phyloP scores from a whole-genome alignment of 2,888 invertebrate species.

The Hydrotaea diabolus region DNA sequence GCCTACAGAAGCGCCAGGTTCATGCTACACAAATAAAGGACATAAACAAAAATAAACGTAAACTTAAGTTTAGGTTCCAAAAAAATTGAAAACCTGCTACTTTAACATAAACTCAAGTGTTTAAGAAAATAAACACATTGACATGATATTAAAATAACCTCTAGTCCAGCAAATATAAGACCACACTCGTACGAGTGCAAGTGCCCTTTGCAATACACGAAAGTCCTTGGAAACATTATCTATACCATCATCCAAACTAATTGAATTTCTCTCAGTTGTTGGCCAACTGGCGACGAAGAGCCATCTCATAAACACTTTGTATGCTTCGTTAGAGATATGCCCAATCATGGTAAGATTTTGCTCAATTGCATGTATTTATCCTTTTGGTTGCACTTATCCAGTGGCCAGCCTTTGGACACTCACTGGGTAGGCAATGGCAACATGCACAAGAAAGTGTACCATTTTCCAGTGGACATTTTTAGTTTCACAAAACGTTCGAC shows the following conservation, averaged over 20 bases:
- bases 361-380: background rate
- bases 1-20: no score
- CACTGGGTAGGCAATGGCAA: background rate
- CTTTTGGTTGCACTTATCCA: background rate
- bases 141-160: background rate
- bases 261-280: background rate
- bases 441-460: background rate
- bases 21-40: no score
- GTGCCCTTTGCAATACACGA: no score
- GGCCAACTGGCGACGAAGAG: background rate
- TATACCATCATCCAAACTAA: background rate
- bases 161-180: no score
- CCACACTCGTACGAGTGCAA: no score
- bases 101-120: no score
- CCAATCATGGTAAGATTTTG: background rate
- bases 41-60: no score
- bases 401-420: background rate
- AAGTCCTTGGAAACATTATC: background rate
- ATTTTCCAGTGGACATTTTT: background rate
- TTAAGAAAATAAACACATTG: no score
- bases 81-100: no score
- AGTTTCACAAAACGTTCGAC: background rate
- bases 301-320: conserved; percentile 2
- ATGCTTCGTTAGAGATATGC: background rate
- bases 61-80: no score